Evolutionary conservation across 1,140 invertebrate genomes (phyloP), one percentile per base, ranked within the genome.

Genomic region (Ganaspis sp.): DNA sequence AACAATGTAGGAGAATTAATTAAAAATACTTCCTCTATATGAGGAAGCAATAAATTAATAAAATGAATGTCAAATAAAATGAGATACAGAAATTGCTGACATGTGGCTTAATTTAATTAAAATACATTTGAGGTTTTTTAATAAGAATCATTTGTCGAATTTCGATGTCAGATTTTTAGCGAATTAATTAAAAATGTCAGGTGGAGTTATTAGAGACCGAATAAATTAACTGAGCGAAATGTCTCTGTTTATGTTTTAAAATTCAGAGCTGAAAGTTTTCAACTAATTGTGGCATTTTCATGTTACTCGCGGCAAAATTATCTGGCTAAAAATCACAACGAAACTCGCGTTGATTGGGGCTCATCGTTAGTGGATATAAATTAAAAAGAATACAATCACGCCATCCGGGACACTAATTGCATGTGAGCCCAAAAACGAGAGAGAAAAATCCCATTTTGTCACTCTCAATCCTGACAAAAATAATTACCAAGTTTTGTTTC

Each of bases 361-460:
- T 74, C 42, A 38, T 73, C 71, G 73, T 76, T 78, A n/a, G 38
- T 38, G 40, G 76, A 79, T 72, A 80, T 45, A 40, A 77, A 83
- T 81, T 80, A 77, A 84, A 83, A 80, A 71, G 40, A 23, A 38
- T 53, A 72, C 34, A 34, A 54, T 40, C 37, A 54, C 70, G 58
- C 58, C 78, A 84, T 83, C 72, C 26, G 9, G 40, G 64, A 38
- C 79, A 71, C 75, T 81, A 83, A 81, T 83, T 83, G 79, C 77
- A 73, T 17, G 37, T 78, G 74, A 76, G 26, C 74, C 74, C 58
- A 69, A 79, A 83, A 74, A 70, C 72, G 70, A 72, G 82, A 82
- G 76, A 69, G n/a, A 34, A 34, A 34, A 34, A 64, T 70, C 75
- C 45, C 75, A 74, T 74, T 83, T 81, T 81, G 75, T 84, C 77